Evolutionary conservation across 2,888 invertebrate genomes (phyloP).

Genomic region (Mantis religiosa): DNA sequence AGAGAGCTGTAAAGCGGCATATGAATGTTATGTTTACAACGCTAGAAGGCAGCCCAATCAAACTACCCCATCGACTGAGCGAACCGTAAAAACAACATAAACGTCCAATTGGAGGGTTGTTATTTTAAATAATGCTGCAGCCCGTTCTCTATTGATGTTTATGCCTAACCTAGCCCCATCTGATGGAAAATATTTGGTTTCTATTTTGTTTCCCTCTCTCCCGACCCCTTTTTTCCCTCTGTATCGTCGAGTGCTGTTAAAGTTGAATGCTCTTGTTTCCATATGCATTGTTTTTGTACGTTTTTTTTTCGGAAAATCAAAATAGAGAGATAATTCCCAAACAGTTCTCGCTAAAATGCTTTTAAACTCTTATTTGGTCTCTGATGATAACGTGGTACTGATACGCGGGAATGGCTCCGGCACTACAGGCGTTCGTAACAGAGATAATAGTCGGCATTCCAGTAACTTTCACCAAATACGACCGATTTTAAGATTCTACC

Average conservation of each 20-base stretch:
- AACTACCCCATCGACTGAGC: not conserved
- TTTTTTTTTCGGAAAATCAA: not conserved
- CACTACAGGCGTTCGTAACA: not conserved
- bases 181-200: not conserved
- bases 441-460: too few species aligned
- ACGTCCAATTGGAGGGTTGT: conserved; percentile 14
- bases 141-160: not conserved
- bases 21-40: not conserved
- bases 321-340: not conserved
- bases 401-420: not conserved
- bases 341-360: not conserved
- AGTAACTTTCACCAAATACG: too few species aligned
- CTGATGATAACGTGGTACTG: not conserved
- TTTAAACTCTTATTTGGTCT: not conserved
- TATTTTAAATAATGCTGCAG: not conserved
- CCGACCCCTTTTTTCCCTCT: not conserved
- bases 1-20: not conserved
- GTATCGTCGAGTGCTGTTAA: not conserved
- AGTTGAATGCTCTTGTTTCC: not conserved
- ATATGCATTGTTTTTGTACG: not conserved
- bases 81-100: conserved; percentile 9
- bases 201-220: not conserved
- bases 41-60: not conserved
- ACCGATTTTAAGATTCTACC: too few species aligned
- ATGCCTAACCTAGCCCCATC: not conserved